These are phyloP conservation scores for Drosophila aff. DNA, from an alignment of 1,140 invertebrate species.

Conservation along the genomic window DNA sequence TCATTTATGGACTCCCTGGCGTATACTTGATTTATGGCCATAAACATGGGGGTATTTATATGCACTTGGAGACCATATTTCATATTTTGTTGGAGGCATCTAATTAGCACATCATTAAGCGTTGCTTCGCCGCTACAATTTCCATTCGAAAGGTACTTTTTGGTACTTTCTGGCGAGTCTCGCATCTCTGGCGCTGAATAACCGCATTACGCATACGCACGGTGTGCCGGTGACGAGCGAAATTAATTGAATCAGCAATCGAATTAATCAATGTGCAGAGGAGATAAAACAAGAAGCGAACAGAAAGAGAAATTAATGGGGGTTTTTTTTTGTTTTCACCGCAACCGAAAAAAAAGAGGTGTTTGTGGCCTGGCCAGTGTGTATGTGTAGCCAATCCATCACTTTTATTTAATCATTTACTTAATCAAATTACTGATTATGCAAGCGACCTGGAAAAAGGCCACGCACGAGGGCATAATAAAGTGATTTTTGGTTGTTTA, in stretches of 20 bases:
- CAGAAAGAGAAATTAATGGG: slow-evolving; percentile 43
- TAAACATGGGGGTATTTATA: slow-evolving; percentile 7
- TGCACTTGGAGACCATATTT: slow-evolving; percentile 34
- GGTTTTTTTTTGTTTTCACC: not conserved
- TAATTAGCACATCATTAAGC: slow-evolving; percentile 70
- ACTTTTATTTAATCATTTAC: slow-evolving; percentile 76
- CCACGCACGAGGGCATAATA: slow-evolving; percentile 3
- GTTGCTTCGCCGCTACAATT: not conserved
- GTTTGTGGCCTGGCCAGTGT: slow-evolving; percentile 17
- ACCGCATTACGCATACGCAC: slow-evolving; percentile 35
- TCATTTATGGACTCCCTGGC: not conserved
- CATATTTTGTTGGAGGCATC: slow-evolving; percentile 46
- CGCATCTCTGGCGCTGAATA: not conserved
- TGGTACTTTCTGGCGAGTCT: not conserved
- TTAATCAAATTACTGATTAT: slow-evolving; percentile 78
- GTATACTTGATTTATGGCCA: slow-evolving; percentile 19
- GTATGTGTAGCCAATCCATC: slow-evolving; percentile 46
- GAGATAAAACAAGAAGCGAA: slow-evolving; percentile 23
- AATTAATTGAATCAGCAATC: slow-evolving; percentile 59
- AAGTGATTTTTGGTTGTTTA: slow-evolving; percentile 12
- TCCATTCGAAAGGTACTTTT: slow-evolving; percentile 2
- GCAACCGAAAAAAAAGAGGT: slow-evolving; percentile 4
- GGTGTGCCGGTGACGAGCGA: slow-evolving; percentile 5
- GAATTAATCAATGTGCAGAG: slow-evolving; percentile 62
- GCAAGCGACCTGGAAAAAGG: slow-evolving; percentile 26